Evolutionary conservation across 2,113 vertebrate genomes (phyloP).

Genomic region (Leptobrachium ailaonicum): DNA sequence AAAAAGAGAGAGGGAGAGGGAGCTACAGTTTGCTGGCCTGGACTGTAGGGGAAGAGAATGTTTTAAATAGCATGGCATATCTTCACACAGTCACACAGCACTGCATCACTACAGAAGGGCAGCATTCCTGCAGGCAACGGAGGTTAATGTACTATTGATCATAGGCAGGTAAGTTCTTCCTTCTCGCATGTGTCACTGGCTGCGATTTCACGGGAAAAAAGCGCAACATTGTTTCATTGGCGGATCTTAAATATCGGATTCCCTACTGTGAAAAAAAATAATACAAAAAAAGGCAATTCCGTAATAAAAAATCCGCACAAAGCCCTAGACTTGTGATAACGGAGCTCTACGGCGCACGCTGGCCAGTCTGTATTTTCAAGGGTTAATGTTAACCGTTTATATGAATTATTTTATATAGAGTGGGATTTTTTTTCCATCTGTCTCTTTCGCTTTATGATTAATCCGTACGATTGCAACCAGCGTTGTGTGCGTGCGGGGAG

Average conservation of each 20-base stretch:
- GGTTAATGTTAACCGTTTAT: too few relatives aligned
- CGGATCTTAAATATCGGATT: not conserved
- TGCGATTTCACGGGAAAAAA: not conserved
- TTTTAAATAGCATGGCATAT: conserved; percentile 48
- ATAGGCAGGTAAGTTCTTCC: conserved; percentile 30
- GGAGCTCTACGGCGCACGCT: too few relatives aligned
- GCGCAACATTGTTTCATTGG: not conserved
- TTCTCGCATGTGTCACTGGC: not conserved
- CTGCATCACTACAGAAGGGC: conserved; percentile 41
- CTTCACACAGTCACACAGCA: conserved; percentile 44
- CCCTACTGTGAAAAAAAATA: too few relatives aligned
- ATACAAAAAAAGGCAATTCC: too few relatives aligned
- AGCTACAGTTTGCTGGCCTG: conserved; percentile 48
- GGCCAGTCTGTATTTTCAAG: too few relatives aligned
- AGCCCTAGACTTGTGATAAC: too few relatives aligned
- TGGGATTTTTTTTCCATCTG: too few relatives aligned
- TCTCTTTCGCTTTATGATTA: too few relatives aligned
- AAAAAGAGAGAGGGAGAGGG: conserved; percentile 15
- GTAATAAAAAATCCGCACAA: too few relatives aligned
- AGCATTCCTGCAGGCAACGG: conserved; percentile 20
- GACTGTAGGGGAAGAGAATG: conserved; percentile 48
- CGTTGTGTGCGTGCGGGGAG: not conserved
- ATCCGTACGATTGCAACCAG: not conserved
- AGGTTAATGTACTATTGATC: conserved; percentile 37
- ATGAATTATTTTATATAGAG: too few relatives aligned